Conservation (phyloP, 2,113 vertebrate genomes). For the Lynx canadensis region DNA sequence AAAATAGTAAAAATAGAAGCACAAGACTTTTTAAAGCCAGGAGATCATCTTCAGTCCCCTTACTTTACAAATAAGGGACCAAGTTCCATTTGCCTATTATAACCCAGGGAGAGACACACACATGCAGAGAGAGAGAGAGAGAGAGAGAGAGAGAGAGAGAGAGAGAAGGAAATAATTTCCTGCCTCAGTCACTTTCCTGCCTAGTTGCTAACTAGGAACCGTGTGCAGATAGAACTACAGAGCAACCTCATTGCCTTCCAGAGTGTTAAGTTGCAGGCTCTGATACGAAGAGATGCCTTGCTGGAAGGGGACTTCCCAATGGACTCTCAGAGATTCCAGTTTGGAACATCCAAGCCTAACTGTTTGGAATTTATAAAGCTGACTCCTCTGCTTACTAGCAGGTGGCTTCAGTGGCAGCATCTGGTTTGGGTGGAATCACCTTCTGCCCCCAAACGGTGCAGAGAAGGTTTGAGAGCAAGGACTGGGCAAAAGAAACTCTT, state of each 20-base stretch:
- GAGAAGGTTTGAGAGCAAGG: not conserved
- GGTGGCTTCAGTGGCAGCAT: not conserved
- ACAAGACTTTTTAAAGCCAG: not conserved
- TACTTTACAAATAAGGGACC: not conserved
- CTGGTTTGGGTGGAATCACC: not conserved
- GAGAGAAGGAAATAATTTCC: not conserved
- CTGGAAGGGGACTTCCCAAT: not conserved
- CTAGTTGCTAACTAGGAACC: not conserved
- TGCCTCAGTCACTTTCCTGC: not conserved
- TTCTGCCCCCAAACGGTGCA: not conserved
- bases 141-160: not conserved
- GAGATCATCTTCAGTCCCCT: not conserved
- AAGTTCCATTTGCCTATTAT: not conserved
- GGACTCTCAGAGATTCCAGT: not conserved
- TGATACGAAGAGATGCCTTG: not conserved
- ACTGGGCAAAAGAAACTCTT: not conserved
- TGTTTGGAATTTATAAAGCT: not conserved
- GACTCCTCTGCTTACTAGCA: not conserved
- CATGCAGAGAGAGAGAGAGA: too few species aligned
- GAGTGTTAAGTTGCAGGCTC: not conserved
- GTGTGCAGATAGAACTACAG: not conserved
- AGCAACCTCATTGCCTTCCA: not conserved
- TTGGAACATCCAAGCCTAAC: not conserved
- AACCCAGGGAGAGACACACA: not conserved
- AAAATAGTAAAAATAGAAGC: not conserved